Base-by-base conservation (phyloP, 2,113 vertebrate species). In the Bucco capensis region DNA sequence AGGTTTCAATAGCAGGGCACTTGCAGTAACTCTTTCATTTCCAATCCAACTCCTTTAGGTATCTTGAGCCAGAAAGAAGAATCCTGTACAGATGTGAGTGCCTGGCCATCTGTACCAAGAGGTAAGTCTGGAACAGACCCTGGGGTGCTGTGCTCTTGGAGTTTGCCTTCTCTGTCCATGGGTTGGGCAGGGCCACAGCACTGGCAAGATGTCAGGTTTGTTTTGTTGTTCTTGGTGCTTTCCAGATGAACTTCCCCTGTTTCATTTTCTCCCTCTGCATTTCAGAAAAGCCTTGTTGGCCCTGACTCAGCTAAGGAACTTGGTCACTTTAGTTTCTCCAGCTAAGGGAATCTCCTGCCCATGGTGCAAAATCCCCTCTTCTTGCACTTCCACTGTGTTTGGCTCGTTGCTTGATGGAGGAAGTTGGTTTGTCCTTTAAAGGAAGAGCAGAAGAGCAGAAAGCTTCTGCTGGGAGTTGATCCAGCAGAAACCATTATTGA, bases 51-150 rank as follows among this genome's bases (percentile, higher is more conserved):
- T 60, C 23, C 46, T 86, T 11, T 66, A 95, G 96, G 62, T 64
- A n/a, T 33, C 42, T 62, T 69, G 40, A 53, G 28, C 56, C 79
- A 76, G 84, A 65, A 38, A 35, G 76, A 90, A 78, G 92, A 91
- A 72, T 18, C 15, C 9, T 8, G 8, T 9, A 14, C 7, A 71
- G 83, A 54, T n/a, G 9, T 1, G 1, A 42, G n/a, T 40, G 31
- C 27, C 46, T 2, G 1, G 18, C 17, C 40, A 1, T 4, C 91
- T 46, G 37, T 70, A 47, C 35, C 18, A 0, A 54, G 47, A 95
- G 94, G 96, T 96, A 74, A 92, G 89, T 14, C 71, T 75, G 78
- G 31, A 37, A 30, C 19, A 86, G 53, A 21, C 37, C 42, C 46
- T 60, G 40, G 16, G 19, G 11, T 37, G 30, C 72, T 51, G 2